Evolutionary conservation across 2,113 vertebrate species (phyloP).

Genomic region (Galeopterus variegatus): DNA sequence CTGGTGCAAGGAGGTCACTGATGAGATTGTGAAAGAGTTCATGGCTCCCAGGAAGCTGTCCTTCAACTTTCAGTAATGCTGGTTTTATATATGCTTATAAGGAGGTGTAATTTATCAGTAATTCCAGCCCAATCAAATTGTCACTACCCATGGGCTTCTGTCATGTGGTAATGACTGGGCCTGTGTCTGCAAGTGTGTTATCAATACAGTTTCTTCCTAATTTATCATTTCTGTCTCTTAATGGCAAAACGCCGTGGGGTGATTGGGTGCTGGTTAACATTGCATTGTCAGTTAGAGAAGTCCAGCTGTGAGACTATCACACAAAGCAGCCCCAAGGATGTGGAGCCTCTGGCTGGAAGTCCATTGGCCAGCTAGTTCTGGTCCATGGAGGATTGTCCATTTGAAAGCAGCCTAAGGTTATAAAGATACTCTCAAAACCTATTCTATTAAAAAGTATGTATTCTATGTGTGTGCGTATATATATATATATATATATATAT

Average conservation of each 20-base stretch:
- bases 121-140: background rate
- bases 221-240: background rate
- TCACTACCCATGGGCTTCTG: conserved; percentile 1
- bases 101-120: background rate
- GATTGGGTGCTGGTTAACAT: fast-evolving
- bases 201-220: background rate
- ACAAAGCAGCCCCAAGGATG: background rate
- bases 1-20: conserved; percentile 94
- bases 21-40: conserved; percentile 93
- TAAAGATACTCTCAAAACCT: background rate
- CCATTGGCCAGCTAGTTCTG: background rate
- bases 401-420: background rate
- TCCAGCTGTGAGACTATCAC: conserved; percentile 3
- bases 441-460: background rate
- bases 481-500: too few species aligned
- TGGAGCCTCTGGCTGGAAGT: background rate
- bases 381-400: background rate
- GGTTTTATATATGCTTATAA: background rate
- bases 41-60: conserved; percentile 96
- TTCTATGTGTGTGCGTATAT: background rate
- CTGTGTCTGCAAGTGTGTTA: background rate
- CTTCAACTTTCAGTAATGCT: conserved; percentile 90
- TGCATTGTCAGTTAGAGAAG: background rate
- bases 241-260: background rate
- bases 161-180: conserved; percentile 33